Evolutionary conservation across 2,797 vertebrate species (phyloP).

Genomic region (Meda fulgida): DNA sequence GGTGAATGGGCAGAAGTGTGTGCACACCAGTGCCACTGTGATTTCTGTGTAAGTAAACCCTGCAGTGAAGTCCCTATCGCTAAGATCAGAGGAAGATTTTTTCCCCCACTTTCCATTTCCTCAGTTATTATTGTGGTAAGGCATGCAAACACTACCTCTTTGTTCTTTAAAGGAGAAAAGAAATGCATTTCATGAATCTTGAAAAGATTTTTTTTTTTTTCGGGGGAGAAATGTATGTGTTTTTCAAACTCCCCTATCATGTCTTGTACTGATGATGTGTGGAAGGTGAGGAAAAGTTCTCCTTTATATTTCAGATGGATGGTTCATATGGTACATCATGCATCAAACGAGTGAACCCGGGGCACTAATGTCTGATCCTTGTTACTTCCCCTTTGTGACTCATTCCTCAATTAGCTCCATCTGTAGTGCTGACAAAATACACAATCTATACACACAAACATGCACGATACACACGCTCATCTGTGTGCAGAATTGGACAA

Average conservation of each 20-base stretch:
- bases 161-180: conserved; percentile 22
- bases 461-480: neutral
- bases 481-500: neutral
- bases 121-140: conserved; percentile 10
- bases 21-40: neutral
- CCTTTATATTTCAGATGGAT: conserved; percentile 26
- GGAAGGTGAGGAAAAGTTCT: conserved; percentile 7
- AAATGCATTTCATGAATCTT: neutral
- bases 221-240: neutral
- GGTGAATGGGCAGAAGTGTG: neutral
- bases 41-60: conserved; percentile 28
- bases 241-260: conserved; percentile 15
- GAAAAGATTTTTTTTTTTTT: neutral
- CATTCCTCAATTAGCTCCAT: conserved; percentile 49
- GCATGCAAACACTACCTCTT: neutral
- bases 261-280: neutral
- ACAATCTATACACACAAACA: neutral
- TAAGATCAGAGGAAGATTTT: conserved; percentile 33
- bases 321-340: conserved; percentile 18
- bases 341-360: conserved; percentile 37
- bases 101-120: conserved; percentile 11
- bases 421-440: conserved; percentile 24
- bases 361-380: conserved; percentile 46
- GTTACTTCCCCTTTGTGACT: conserved; percentile 37
- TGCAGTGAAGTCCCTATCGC: conserved; percentile 7